Evolutionary conservation across 2,113 vertebrate genomes (phyloP).

Genomic region (Menidia beryllina): DNA sequence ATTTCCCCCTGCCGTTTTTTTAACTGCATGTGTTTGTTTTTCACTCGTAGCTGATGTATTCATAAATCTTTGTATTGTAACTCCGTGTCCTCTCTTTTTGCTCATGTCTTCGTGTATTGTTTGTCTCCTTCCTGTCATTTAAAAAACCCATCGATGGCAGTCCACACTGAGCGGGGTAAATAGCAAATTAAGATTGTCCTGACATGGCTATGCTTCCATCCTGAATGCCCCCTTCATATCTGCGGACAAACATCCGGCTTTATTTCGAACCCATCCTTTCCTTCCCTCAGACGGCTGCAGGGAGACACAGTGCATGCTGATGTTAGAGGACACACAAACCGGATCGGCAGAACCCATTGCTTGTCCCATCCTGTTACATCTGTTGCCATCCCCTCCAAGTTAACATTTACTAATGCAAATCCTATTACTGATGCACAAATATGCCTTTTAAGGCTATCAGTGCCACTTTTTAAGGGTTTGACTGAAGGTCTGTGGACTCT

Average conservation of each 20-base stretch:
- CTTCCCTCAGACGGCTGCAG: constrained; percentile 55
- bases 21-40: constrained; percentile 76
- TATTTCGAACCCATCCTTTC: constrained; percentile 29
- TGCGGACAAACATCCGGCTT: constrained; percentile 57
- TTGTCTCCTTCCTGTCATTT: constrained; percentile 81
- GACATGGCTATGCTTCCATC: constrained; percentile 78
- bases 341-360: constrained; percentile 53
- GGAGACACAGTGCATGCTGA: constrained; percentile 77
- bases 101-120: constrained; percentile 83
- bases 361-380: constrained; percentile 64
- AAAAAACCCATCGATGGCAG: constrained; percentile 86
- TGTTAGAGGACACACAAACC: constrained; percentile 41
- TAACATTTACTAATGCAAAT: constrained; percentile 75
- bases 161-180: constrained; percentile 95
- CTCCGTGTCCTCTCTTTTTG: constrained; percentile 88
- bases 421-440: constrained; percentile 51
- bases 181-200: constrained; percentile 80
- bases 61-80: constrained; percentile 76
- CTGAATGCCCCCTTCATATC: constrained; percentile 74
- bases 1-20: constrained; percentile 39
- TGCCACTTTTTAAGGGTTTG: constrained; percentile 53
- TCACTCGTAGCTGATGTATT: constrained; percentile 57
- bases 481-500: constrained; percentile 58
- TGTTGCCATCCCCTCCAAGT: constrained; percentile 55
- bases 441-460: constrained; percentile 43